phyloP scores from a whole-genome alignment of 2,888 invertebrate species.

The Calliopum simillimum region DNA sequence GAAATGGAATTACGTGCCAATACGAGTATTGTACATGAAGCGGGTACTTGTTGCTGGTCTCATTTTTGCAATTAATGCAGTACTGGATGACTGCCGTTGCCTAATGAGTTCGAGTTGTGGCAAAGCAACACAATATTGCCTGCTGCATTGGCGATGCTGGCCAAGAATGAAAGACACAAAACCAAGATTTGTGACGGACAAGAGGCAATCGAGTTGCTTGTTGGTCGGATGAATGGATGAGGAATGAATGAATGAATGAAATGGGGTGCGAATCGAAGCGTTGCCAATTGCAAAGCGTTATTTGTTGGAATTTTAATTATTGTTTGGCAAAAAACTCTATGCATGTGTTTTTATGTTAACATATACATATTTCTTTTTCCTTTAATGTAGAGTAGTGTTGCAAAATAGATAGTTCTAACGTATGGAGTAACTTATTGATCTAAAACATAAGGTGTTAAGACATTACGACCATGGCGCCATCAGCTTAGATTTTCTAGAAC shows the following conservation, averaged over 20 bases:
- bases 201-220: neutral
- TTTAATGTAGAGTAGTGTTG: no score
- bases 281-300: constrained; percentile 41
- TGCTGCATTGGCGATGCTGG: neutral
- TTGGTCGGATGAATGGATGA: constrained; percentile 19
- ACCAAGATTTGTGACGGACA: constrained; percentile 19
- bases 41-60: neutral
- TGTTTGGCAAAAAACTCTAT: no score
- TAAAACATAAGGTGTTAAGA: no score
- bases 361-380: no score
- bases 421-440: no score
- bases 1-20: constrained; percentile 55
- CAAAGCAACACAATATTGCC: no score
- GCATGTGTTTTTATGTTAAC: no score
- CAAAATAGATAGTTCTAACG: no score
- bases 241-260: constrained; percentile 23
- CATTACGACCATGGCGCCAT: no score
- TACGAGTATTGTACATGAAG: constrained; percentile 49
- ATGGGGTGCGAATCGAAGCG: constrained; percentile 47
- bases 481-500: no score
- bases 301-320: no score
- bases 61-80: constrained; percentile 9
- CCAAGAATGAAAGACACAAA: constrained; percentile 13
- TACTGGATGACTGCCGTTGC: constrained; percentile 17
- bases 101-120: constrained; percentile 12